Base-by-base conservation (phyloP, 1,140 invertebrate species). In the Globodera rostochiensis region DNA sequence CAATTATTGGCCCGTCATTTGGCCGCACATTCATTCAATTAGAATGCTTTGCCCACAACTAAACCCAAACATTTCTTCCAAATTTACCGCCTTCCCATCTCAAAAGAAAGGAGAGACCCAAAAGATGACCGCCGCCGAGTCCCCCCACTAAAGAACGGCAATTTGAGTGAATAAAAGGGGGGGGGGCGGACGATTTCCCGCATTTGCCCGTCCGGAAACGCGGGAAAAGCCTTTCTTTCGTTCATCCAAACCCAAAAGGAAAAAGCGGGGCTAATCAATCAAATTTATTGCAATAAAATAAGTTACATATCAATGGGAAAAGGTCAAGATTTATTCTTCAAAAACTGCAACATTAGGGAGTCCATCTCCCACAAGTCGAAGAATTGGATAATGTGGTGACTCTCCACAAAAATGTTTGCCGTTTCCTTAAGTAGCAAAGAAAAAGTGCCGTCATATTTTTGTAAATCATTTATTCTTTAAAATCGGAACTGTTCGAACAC, bases 331-430 rank as follows among this genome's bases (percentile, higher is more conserved):
- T 83, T 84, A 36, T 86, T 86, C 57, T 86, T 84, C 50, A 86
- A 74, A 77, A 86, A 87, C 50, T 86, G 83, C 47, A 86, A 67
- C 75, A 86, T 53, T 49, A 86, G 45, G 1, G 80, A 84, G 74
- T 86, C 85, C 79, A 86, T 50, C 73, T 85, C 80, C 86, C 87
- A 88, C 7, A 88, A 73, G 73, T 88, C 88, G 73, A 88, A 88
- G 79, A 88, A 88, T 70, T 89, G 80, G 19, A 87, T 78, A 36
- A 84, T 80, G 73, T 90, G 89, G 71, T 88, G 87, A 36, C 82
- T 81, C 77, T 90, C 88, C 19, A 88, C 88, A 74, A 88, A 88
- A 66, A 84, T 86, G 21, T 77, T 81, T 49, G 81, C 88, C 25
- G 82, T 87, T 25, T 87, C 88, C 85, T 86, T 70, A 45, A 53